Evolutionary conservation across 2,113 vertebrate genomes (phyloP).

Genomic region (Aegotheles bennettii): DNA sequence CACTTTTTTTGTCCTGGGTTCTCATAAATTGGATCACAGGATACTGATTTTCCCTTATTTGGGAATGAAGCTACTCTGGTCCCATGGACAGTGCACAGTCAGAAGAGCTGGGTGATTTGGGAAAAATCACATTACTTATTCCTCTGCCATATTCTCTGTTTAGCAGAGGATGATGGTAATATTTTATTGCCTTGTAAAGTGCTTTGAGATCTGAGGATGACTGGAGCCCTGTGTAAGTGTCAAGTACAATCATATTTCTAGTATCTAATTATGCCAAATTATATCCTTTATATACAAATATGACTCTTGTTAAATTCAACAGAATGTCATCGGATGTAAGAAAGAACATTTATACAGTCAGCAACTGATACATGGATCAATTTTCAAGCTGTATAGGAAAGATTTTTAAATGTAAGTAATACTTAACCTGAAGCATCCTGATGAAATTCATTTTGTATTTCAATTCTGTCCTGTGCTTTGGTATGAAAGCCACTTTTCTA

Average conservation of each 20-base stretch:
- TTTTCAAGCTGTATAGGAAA: not conserved
- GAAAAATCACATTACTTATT: not conserved
- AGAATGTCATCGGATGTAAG: not conserved
- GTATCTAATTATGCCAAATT: not conserved
- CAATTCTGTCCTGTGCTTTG: not conserved
- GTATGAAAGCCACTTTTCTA: not conserved
- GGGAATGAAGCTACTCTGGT: not conserved
- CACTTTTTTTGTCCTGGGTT: not conserved
- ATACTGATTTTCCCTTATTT: not conserved
- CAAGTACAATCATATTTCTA: not conserved
- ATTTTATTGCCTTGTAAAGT: not conserved
- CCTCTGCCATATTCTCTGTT: not conserved
- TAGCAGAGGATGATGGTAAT: not conserved
- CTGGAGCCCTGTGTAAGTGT: not conserved
- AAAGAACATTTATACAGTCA: not conserved
- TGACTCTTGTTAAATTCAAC: not conserved
- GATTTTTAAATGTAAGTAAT: not conserved
- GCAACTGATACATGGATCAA: not conserved
- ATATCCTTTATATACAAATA: not conserved
- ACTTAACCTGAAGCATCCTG: not conserved
- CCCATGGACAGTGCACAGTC: not conserved
- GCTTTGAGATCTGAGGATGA: not conserved
- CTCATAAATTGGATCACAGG: not conserved
- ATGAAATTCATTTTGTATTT: not conserved
- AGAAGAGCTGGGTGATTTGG: not conserved